Evolutionary conservation across 23 tunicate species (phyloP).

Genomic region (Oikopleura dioica): DNA sequence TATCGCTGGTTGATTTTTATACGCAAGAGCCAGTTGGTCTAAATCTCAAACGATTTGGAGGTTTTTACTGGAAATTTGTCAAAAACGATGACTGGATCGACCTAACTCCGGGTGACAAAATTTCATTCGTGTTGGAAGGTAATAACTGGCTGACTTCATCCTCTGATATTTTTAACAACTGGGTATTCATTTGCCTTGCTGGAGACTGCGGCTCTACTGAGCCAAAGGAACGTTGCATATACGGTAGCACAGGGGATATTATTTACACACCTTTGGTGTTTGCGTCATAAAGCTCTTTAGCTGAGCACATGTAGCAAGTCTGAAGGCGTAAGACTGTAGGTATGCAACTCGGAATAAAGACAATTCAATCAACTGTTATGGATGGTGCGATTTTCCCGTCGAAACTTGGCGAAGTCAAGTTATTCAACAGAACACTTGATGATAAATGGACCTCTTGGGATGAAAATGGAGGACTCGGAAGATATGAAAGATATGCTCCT

Average conservation of each 20-base stretch:
- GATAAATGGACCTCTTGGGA: not conserved
- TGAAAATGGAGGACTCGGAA: not conserved
- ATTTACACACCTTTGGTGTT: not conserved
- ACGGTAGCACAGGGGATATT: not conserved
- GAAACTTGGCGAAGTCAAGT: not conserved
- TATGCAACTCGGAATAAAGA: not conserved
- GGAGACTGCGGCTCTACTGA: not conserved
- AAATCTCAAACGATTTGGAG: not conserved
- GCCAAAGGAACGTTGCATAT: not conserved
- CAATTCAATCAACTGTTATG: not conserved
- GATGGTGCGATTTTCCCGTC: not conserved
- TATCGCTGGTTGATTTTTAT: not conserved
- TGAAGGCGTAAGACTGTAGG: not conserved
- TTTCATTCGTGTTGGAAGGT: not conserved
- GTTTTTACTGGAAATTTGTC: slow-evolving; percentile 7
- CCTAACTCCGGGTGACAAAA: not conserved
- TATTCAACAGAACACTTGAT: not conserved
- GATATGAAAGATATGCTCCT: not conserved
- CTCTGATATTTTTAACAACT: slow-evolving; percentile 1
- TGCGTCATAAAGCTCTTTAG: not conserved
- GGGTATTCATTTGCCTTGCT: not conserved
- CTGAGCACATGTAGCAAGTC: not conserved
- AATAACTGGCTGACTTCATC: slow-evolving; percentile 6
- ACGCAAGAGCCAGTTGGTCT: not conserved
- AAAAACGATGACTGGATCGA: not conserved